Conservation (phyloP, 2,113 vertebrate genomes). For the Pyxicephalus adspersus region DNA sequence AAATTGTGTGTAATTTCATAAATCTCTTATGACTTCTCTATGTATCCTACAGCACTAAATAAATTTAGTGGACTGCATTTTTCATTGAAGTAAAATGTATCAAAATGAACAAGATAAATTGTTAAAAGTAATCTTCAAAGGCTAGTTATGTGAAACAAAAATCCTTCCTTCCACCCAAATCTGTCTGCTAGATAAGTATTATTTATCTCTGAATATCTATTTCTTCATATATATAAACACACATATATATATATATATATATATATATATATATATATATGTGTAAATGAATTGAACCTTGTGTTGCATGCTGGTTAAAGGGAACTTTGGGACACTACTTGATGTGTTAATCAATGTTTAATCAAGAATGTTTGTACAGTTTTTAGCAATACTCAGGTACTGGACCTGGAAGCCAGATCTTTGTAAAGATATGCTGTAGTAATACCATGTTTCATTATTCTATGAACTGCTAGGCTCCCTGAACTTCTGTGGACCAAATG, state of each 20-base stretch:
- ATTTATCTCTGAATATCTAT: neutral
- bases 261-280: too few relatives aligned
- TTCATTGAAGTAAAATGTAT: constrained; percentile 9
- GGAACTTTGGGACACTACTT: neutral
- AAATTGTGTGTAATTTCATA: neutral
- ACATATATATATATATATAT: too few relatives aligned
- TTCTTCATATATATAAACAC: too few relatives aligned
- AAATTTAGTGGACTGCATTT: neutral
- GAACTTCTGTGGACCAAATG: neutral
- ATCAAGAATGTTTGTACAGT: neutral
- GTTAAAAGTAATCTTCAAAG: constrained; percentile 30
- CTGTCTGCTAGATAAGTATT: constrained; percentile 12
- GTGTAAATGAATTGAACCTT: neutral
- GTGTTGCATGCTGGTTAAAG: neutral
- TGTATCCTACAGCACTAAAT: constrained; percentile 4
- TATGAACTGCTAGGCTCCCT: neutral
- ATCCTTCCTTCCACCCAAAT: constrained; percentile 8
- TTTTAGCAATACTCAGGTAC: neutral
- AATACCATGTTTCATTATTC: neutral
- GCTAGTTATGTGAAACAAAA: neutral
- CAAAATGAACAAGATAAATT: constrained; percentile 19
- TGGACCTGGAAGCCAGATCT: neutral
- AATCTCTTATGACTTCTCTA: neutral
- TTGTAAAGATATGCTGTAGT: constrained; percentile 10
- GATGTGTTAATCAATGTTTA: neutral